Percentiles rank a stretch among this genome's conserved stretches.
These are phyloP conservation scores for Drosophila nigromelanica DNA, from an alignment of 1,140 invertebrate species.

Conservation along the genomic window DNA sequence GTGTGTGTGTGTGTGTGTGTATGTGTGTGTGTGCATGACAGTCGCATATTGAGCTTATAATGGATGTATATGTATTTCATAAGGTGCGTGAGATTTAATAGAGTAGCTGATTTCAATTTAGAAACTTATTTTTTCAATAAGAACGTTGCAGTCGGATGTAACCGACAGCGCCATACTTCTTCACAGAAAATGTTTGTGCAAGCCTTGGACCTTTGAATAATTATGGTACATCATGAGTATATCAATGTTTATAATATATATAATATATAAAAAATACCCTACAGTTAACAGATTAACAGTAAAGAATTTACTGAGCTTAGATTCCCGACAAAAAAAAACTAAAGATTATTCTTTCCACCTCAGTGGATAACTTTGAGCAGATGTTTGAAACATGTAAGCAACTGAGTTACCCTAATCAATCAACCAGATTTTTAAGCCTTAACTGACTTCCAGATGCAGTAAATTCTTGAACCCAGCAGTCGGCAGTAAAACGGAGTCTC, in stretches of 20 bases:
- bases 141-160: no score
- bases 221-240: no score
- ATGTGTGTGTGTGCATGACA: background rate
- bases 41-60: constrained; percentile 17
- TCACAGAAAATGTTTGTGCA: no score
- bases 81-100: background rate
- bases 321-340: no score
- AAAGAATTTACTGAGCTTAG: no score
- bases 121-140: background rate
- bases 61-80: constrained; percentile 4
- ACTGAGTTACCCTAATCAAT: constrained; percentile 16
- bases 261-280: no score
- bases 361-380: background rate
- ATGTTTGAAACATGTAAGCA: background rate
- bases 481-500: constrained; percentile 5
- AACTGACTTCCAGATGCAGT: background rate
- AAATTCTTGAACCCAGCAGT: background rate
- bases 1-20: background rate
- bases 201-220: no score
- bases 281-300: no score
- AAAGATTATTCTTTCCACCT: background rate
- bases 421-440: constrained; percentile 4
- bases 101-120: background rate
- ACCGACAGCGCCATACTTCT: no score
- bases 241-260: no score